phyloP scores from a whole-genome alignment of 2,888 invertebrate genomes.

The Elegia similella region DNA sequence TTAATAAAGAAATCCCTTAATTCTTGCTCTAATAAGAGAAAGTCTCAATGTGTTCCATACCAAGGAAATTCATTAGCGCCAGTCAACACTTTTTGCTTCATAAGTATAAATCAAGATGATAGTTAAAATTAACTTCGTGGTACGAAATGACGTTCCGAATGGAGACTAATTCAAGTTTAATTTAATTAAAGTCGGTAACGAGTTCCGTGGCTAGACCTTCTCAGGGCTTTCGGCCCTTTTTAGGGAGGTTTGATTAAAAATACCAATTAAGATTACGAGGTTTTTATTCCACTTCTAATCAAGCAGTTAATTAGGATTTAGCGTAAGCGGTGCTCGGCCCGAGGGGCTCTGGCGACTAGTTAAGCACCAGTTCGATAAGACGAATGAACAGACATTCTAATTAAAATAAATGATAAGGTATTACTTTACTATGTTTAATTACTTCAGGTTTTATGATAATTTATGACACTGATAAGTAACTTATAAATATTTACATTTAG shows the following conservation, averaged over 20 bases:
- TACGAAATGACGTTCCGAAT: constrained; percentile 12
- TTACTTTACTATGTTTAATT: background rate
- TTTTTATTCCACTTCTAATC: constrained; percentile 72
- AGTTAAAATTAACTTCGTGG: constrained; percentile 15
- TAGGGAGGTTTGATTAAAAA: constrained; percentile 66
- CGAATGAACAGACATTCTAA: constrained; percentile 18
- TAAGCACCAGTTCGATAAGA: constrained; percentile 33
- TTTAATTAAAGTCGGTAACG: constrained; percentile 23
- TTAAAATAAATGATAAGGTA: constrained; percentile 14
- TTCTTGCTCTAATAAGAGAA: constrained; percentile 54
- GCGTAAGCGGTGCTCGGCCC: constrained; percentile 42
- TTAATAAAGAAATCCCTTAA: constrained; percentile 65
- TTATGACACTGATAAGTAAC: too few relatives aligned
- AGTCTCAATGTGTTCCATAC: constrained; percentile 39
- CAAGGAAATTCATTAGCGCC: constrained; percentile 31
- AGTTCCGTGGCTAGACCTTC: constrained; percentile 26
- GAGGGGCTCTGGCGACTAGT: constrained; percentile 23
- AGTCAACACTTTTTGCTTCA: constrained; percentile 11
- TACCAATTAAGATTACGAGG: constrained; percentile 73
- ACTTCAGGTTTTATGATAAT: background rate
- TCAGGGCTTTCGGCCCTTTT: constrained; percentile 21
- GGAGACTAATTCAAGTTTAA: constrained; percentile 22
- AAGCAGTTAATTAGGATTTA: constrained; percentile 74
- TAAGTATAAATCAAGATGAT: constrained; percentile 26
- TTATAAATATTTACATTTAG: too few relatives aligned